Percentiles rank a stretch among this genome's conserved stretches.
phyloP scores from a whole-genome alignment of 1,140 invertebrate species.

The Drepana arcuata region DNA sequence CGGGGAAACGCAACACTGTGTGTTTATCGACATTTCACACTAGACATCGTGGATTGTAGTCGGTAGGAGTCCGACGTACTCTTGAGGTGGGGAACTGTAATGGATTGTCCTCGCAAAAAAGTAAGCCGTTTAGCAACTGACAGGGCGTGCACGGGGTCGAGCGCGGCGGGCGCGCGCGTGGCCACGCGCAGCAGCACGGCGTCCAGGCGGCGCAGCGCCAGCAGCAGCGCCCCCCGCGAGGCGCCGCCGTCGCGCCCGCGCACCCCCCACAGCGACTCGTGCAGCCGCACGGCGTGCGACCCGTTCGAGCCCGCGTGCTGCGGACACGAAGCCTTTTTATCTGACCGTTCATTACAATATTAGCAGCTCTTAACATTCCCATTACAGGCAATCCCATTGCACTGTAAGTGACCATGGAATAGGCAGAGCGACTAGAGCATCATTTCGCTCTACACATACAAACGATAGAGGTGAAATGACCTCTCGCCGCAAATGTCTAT shows the following conservation, averaged over 20 bases:
- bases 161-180: constrained; percentile 76
- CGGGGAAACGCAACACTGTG: too few relatives aligned
- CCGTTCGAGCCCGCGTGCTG: constrained; percentile 45
- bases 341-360: too few relatives aligned
- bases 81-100: background rate
- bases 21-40: too few relatives aligned
- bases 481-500: too few relatives aligned
- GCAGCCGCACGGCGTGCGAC: constrained; percentile 67
- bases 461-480: too few relatives aligned
- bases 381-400: too few relatives aligned
- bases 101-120: background rate
- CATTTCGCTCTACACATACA: too few relatives aligned
- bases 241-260: constrained; percentile 26
- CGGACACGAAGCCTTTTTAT: background rate
- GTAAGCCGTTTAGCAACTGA: too few relatives aligned
- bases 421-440: too few relatives aligned
- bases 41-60: too few relatives aligned
- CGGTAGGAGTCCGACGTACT: background rate
- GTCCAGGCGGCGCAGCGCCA: constrained; percentile 89
- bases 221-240: constrained; percentile 80
- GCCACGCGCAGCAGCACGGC: constrained; percentile 85
- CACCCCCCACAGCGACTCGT: constrained; percentile 75
- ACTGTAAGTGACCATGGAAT: too few relatives aligned
- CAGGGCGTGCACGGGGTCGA: constrained; percentile 44
- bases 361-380: too few relatives aligned